These are phyloP conservation scores for Eurytoma californica DNA, from an alignment of 2,888 invertebrate species.

Conservation along the genomic window DNA sequence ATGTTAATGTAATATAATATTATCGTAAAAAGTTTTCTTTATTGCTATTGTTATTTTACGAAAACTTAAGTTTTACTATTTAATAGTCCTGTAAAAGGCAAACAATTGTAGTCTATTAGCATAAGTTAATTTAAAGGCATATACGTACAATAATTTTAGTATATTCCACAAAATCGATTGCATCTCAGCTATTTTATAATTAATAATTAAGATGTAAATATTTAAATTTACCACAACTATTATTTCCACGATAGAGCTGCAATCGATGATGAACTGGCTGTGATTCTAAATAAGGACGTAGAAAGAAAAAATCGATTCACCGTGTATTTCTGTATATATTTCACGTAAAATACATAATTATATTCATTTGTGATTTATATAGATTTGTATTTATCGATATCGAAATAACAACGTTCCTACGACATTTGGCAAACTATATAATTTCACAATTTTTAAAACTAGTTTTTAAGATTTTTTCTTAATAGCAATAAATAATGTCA, in stretches of 20 bases:
- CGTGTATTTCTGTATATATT: neutral
- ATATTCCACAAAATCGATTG: conserved; percentile 32
- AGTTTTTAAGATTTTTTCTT: conserved; percentile 3
- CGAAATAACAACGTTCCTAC: conserved; percentile 31
- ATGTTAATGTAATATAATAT: conserved; percentile 9
- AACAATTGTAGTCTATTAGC: no score
- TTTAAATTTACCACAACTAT: neutral
- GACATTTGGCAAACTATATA: conserved; percentile 28
- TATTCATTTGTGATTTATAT: conserved; percentile 12
- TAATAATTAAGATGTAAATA: conserved; percentile 18
- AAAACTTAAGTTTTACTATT: neutral
- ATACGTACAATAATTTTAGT: conserved; percentile 11
- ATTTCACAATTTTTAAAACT: conserved; percentile 16
- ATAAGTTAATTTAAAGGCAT: no score
- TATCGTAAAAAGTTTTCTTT: no score
- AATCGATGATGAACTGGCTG: conserved; percentile 28
- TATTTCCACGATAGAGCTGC: conserved; percentile 25
- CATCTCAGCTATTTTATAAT: neutral
- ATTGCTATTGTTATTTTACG: neutral
- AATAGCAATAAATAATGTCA: neutral
- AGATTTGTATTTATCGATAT: conserved; percentile 4
- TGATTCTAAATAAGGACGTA: conserved; percentile 46
- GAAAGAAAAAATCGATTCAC: conserved; percentile 10
- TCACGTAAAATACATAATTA: neutral
- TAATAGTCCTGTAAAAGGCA: no score